Conservation (phyloP, 2,888 invertebrate genomes). For the Yponomeuta plumbellus region DNA sequence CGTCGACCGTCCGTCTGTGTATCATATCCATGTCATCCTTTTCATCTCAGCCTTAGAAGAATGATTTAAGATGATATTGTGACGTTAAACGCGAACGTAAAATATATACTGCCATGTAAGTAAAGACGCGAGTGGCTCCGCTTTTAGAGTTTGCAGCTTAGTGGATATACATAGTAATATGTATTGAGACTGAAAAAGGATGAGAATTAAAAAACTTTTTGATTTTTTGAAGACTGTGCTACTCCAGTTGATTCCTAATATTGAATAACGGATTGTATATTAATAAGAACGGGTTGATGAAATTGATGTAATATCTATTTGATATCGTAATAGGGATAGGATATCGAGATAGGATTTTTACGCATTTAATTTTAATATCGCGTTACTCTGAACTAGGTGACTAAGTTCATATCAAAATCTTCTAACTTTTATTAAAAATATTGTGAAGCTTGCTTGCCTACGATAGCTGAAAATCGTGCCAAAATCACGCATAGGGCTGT, state of each 20-base stretch:
- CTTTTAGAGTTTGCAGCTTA: background rate
- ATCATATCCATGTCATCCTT: slow-evolving; percentile 37
- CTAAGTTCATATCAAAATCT: background rate
- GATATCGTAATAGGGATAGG: too few species aligned
- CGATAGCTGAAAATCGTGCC: background rate
- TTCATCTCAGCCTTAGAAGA: slow-evolving; percentile 41
- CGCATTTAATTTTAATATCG: background rate
- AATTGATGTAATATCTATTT: too few species aligned
- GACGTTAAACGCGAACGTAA: slow-evolving; percentile 11
- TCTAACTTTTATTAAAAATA: background rate
- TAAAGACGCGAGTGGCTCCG: background rate
- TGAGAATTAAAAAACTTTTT: too few species aligned
- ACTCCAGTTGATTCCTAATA: too few species aligned
- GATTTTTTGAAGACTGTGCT: too few species aligned
- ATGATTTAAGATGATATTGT: slow-evolving; percentile 30
- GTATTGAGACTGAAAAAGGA: too few species aligned
- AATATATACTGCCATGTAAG: background rate
- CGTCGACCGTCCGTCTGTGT: slow-evolving; percentile 40
- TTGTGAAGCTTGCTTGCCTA: background rate
- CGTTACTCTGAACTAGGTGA: background rate
- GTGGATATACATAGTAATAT: background rate
- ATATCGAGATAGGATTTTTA: background rate
- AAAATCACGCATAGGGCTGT: background rate
- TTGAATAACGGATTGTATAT: too few species aligned
- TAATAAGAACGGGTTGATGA: too few species aligned